Percentiles rank a stretch among this genome's conserved stretches.
Conservation (phyloP, 2,888 invertebrate genomes). For the Tetrapedia diversipes region DNA sequence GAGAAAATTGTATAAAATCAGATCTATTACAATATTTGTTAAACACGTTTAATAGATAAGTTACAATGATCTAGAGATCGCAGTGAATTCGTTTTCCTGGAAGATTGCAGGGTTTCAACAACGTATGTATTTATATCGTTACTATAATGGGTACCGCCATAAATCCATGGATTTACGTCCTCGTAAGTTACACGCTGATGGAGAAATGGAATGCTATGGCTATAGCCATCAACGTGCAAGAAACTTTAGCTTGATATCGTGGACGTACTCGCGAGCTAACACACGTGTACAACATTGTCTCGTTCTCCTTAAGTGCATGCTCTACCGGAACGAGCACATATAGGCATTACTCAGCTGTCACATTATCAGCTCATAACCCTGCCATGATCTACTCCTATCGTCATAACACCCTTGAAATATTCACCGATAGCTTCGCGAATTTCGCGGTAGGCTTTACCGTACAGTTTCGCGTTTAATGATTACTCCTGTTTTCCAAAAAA, state of each 20-base stretch:
- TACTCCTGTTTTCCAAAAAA: not conserved
- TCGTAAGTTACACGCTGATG: conserved; percentile 14
- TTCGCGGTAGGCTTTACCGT: not conserved
- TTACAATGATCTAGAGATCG: no score
- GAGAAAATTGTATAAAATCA: no score
- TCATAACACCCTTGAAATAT: conserved; percentile 15
- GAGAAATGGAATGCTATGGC: conserved; percentile 18
- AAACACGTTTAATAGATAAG: no score
- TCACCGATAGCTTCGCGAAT: not conserved
- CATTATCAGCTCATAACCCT: conserved; percentile 56
- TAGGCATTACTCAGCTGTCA: conserved; percentile 45
- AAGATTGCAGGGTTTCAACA: no score
- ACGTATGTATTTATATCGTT: not conserved
- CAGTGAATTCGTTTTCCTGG: no score
- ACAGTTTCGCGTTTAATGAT: not conserved
- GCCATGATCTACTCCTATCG: conserved; percentile 40
- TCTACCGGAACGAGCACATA: not conserved
- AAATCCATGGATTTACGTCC: not conserved
- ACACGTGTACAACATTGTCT: conserved; percentile 8
- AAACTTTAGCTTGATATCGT: conserved; percentile 25
- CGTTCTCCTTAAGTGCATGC: conserved; percentile 15
- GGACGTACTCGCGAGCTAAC: not conserved
- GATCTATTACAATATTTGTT: no score
- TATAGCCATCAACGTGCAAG: conserved; percentile 19
- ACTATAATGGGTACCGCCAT: not conserved